Base-by-base conservation (phyloP, 2,888 invertebrate species). In the Trichogramma dendrolimi region DNA sequence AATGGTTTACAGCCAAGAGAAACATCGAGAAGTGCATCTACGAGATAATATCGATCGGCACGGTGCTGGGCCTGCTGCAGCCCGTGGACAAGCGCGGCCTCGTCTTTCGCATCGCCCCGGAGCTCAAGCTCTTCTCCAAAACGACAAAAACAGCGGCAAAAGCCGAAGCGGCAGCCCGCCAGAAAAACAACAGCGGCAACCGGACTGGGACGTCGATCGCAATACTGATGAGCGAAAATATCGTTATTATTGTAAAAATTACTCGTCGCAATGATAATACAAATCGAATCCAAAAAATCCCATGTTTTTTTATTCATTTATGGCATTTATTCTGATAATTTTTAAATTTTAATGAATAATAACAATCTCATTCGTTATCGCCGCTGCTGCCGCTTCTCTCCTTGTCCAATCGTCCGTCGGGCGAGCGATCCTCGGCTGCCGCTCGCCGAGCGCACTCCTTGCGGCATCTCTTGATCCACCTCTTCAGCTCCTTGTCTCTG, bases 381-480 rank as follows among this genome's bases (percentile, higher is more conserved):
- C 27, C 27, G 27, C 27, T 27, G 27, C 27, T 27, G 27, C 27
- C 27, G 27, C 27, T 27, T 27, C 27, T 27, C 27, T 27, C 27
- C 27, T 27, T 27, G 27, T 27, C 27, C 27, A 27, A 27, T 27
- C 27, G 27, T 27, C 27, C 2, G 27, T 27, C 27, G 27, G 27
- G 1, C 27, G 27, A 27, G 0, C 27, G 27, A 27, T 27, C 27
- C 27, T 27, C 27, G 27, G 27, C 14, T 14, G 14, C 27, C 27
- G 57, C 55, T 14, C 51, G 62, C 40, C 46, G 59, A n/a, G 58
- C 55, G 51, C 68, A 71, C 46, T 71, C 68, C n/a, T 59, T 49
- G 6, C 66, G 65, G 40, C 72, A 72, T 11, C 60, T 68, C 8
- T 64, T 55, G 1, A 72, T 67, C 72, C 72, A 72, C 5, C 62